Evolutionary conservation across 2,888 invertebrate genomes (phyloP), one percentile per base, ranked within the genome.

Genomic region (Drosophila macrothrix): DNA sequence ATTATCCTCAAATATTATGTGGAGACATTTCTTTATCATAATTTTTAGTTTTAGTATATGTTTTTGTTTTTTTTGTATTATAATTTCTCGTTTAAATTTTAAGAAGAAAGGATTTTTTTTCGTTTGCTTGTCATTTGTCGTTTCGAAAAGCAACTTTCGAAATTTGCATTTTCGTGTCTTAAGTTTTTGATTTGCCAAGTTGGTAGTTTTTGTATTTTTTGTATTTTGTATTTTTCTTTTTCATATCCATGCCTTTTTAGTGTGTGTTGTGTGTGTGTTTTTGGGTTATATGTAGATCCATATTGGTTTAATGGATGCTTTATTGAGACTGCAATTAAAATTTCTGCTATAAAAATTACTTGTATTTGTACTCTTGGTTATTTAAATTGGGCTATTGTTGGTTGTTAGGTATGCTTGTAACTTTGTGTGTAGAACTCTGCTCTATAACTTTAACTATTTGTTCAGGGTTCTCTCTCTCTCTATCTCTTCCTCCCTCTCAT

Each of bases 301-400:
- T 64, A 76, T 82, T 67, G 59, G 73, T 78, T 78, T 75, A 78
- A 71, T 82, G 80, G 81, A 80, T 90, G 84, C 84, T 86, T 84
- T 86, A 84, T 90, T 91, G 87, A 91, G 91, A 90, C 92, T 92
- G 92, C 91, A 91, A 90, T 92, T 92, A 89, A 91, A 90, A 91
- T 92, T 91, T 87, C 84, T 92, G 86, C 90, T 88, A 89, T 92
- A 91, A 90, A 91, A 92, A 92, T 91, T 92, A 92, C 92, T 93
- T 93, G 92, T 93, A 93, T 93, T 93, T 93, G 93, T 93, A 93
- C 93, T 92, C 91, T 92, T 93, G 93, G 92, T 92, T 93, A 90
- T 92, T 91, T 92, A 77, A 86, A 92, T 93, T 93, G 92, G 92
- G 92, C 93, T 92, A 92, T 92, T 92, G 91, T 91, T 81, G 81